Conservation (phyloP, 2,888 invertebrate species). For the Troilus luridus region DNA sequence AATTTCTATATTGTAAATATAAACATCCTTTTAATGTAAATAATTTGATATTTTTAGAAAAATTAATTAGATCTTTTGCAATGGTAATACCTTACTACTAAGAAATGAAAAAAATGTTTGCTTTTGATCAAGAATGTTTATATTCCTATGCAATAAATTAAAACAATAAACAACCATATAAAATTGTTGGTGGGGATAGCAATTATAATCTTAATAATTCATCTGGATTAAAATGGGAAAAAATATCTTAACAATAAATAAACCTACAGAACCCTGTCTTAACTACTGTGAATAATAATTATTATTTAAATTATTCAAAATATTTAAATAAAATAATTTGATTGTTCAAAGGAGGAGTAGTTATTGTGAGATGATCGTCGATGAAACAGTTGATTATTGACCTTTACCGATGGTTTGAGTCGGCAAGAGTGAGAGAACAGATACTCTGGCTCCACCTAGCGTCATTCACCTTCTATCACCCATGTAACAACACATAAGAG, state of each 20-base stretch:
- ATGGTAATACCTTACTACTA: not conserved
- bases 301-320: not conserved
- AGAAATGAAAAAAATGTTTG: not conserved
- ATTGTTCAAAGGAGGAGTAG: constrained; percentile 60
- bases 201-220: not conserved
- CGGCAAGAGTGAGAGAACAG: constrained; percentile 62
- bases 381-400: constrained; percentile 60
- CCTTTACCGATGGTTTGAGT: constrained; percentile 64
- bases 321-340: not conserved
- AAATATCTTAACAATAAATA: not conserved
- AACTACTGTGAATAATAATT: not conserved
- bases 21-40: not conserved
- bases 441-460: constrained; percentile 62
- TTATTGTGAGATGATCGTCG: constrained; percentile 53
- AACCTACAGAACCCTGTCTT: not conserved
- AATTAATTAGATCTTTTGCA: not conserved
- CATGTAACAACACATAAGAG: constrained; percentile 68
- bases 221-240: not conserved
- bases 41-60: not conserved
- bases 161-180: not conserved
- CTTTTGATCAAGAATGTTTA: not conserved
- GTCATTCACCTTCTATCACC: constrained; percentile 66
- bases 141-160: not conserved
- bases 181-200: not conserved
- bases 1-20: not conserved